These are phyloP conservation scores for Zaprionus tsacasi DNA, from an alignment of 1,140 invertebrate genomes.

Conservation along the genomic window DNA sequence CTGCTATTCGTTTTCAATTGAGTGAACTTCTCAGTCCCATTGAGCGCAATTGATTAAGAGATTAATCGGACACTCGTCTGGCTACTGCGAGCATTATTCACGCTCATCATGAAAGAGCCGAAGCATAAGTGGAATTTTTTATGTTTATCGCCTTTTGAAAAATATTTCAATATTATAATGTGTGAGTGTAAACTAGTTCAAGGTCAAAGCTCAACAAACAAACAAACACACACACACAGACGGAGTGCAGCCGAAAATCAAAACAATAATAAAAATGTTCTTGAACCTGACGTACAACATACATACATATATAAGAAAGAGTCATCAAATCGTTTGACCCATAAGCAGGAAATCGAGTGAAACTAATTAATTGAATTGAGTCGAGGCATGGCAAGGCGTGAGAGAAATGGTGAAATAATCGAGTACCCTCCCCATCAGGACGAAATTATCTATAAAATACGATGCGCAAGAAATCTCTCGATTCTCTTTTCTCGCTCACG, in stretches of 20 bases:
- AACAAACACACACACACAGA: constrained; percentile 10
- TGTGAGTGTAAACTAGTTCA: constrained; percentile 59
- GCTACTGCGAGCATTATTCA: constrained; percentile 27
- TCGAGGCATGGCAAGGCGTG: constrained; percentile 1
- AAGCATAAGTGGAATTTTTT: constrained; percentile 67
- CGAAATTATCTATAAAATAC: constrained; percentile 1
- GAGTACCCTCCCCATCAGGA: not conserved
- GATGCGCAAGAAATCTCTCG: not conserved
- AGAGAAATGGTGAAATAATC: constrained; percentile 17
- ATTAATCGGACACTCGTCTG: constrained; percentile 55
- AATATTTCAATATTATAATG: constrained; percentile 39
- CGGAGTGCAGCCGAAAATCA: constrained; percentile 42
- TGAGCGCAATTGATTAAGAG: constrained; percentile 75
- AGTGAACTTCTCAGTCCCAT: constrained; percentile 56
- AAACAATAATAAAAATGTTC: constrained; percentile 49
- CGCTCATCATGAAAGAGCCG: constrained; percentile 27
- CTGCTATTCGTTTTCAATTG: constrained; percentile 47
- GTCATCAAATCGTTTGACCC: constrained; percentile 7
- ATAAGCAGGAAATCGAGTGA: constrained; percentile 38
- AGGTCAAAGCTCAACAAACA: constrained; percentile 52
- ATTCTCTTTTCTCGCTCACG: not conserved
- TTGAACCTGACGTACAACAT: constrained; percentile 34
- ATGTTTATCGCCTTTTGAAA: constrained; percentile 49
- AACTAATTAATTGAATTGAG: constrained; percentile 52
- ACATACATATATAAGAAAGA: constrained; percentile 20